These are phyloP conservation scores for Ispidina picta DNA, from an alignment of 2,797 vertebrate genomes.

Conservation along the genomic window DNA sequence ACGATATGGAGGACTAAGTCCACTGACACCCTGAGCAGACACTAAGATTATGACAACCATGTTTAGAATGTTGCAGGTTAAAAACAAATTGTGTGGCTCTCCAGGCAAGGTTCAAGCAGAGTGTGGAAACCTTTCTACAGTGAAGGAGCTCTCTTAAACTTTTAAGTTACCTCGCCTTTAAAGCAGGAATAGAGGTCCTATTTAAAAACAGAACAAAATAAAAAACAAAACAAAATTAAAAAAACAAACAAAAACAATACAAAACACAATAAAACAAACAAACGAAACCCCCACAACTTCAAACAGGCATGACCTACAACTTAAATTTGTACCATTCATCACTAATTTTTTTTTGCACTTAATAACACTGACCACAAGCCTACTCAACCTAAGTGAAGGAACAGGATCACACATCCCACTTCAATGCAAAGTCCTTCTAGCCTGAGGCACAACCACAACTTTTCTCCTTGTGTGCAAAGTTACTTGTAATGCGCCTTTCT, in stretches of 20 bases:
- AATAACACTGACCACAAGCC: not conserved
- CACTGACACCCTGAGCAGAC: not conserved
- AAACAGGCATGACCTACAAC: not conserved
- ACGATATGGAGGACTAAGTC: not conserved
- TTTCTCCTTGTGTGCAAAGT: not conserved
- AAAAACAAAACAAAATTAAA: too few relatives aligned
- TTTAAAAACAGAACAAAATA: not conserved
- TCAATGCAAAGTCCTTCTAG: not conserved
- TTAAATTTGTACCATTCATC: not conserved
- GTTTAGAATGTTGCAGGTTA: not conserved
- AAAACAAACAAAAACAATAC: too few relatives aligned
- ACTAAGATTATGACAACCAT: not conserved
- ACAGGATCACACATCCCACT: not conserved
- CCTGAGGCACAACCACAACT: not conserved
- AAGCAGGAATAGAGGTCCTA: not conserved
- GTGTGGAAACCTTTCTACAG: not conserved
- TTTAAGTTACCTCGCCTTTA: not conserved
- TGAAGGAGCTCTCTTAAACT: not conserved
- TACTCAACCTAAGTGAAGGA: not conserved
- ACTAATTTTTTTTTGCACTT: not conserved
- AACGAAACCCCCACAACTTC: too few relatives aligned
- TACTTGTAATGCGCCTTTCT: not conserved
- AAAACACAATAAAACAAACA: too few relatives aligned
- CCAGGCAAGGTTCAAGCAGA: not conserved
- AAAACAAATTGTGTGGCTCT: not conserved